phyloP scores from a whole-genome alignment of 2,888 invertebrate species.

The Pteria penguin region DNA sequence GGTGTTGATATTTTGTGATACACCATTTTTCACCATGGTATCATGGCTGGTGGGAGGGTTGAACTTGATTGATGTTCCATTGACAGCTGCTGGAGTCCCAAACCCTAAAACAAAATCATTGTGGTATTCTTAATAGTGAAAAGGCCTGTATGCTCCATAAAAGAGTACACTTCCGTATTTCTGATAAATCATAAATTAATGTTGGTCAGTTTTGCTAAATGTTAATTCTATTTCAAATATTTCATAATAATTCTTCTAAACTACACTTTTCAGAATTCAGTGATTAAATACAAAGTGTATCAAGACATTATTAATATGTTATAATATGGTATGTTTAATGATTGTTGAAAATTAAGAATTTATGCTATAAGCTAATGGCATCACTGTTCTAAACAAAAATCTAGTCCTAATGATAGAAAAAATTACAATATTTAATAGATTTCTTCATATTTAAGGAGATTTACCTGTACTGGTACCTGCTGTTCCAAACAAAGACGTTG shows the following conservation, averaged over 20 bases:
- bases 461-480: conserved; percentile 35
- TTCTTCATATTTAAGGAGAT: too few species aligned
- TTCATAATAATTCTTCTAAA: too few species aligned
- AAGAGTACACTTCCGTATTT: not conserved
- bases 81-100: conserved; percentile 31
- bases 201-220: not conserved
- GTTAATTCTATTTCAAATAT: too few species aligned
- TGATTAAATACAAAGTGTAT: too few species aligned
- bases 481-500: conserved; percentile 36
- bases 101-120: conserved; percentile 43
- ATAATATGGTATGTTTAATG: too few species aligned
- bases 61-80: conserved; percentile 86
- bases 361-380: too few species aligned
- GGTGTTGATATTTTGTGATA: conserved; percentile 90
- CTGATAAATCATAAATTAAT: not conserved
- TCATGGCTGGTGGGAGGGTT: conserved; percentile 92
- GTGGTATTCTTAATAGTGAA: not conserved
- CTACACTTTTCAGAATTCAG: too few species aligned
- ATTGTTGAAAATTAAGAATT: too few species aligned
- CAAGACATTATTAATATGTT: too few species aligned
- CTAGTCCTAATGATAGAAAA: too few species aligned
- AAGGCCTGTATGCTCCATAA: not conserved
- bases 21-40: conserved; percentile 86
- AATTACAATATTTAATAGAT: too few species aligned
- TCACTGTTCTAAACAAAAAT: too few species aligned